Conservation (phyloP, 2,113 vertebrate genomes). For the Gymnocephalus cernua region DNA sequence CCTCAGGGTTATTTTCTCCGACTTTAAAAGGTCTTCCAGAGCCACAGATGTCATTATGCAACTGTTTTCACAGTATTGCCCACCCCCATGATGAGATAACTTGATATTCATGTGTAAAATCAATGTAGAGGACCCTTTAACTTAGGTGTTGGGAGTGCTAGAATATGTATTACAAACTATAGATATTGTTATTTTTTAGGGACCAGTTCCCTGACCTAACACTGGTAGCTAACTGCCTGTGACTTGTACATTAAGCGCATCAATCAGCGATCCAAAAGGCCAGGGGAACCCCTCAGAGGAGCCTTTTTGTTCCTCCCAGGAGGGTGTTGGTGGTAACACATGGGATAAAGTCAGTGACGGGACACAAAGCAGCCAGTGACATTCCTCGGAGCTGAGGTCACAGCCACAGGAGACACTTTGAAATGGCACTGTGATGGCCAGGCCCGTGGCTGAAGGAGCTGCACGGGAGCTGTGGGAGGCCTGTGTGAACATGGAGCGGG, state of each 20-base stretch:
- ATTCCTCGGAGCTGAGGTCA: constrained; percentile 80
- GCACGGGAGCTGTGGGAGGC: constrained; percentile 40
- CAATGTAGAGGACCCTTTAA: too few species aligned
- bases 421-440: constrained; percentile 64
- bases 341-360: constrained; percentile 70
- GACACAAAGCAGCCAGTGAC: constrained; percentile 72
- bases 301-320: constrained; percentile 74
- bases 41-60: too few species aligned
- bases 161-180: neutral
- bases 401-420: constrained; percentile 70
- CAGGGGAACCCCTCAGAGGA: constrained; percentile 52
- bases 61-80: too few species aligned
- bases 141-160: neutral
- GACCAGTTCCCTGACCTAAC: constrained; percentile 24
- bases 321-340: constrained; percentile 75
- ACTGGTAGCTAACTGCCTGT: constrained; percentile 27
- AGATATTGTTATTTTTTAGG: neutral
- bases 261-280: constrained; percentile 58
- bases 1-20: neutral
- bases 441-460: constrained; percentile 37
- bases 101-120: too few species aligned
- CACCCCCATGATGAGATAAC: too few species aligned
- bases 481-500: constrained; percentile 58
- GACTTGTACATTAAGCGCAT: constrained; percentile 52
- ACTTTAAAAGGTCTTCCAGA: too few species aligned